These are phyloP conservation scores for Ophioninae sp. DNA, from an alignment of 2,888 invertebrate species.

Conservation along the genomic window DNA sequence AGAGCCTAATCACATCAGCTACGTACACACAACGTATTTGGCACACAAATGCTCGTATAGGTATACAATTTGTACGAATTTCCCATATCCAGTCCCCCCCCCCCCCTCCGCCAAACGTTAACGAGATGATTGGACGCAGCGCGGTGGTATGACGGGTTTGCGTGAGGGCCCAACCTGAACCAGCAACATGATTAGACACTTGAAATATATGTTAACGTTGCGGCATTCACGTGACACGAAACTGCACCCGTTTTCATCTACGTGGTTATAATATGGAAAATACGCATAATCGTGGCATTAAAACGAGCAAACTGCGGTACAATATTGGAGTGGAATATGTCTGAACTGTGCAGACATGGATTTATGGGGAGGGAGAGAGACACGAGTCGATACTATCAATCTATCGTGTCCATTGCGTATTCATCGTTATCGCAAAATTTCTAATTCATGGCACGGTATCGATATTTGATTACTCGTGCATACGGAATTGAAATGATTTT, in stretches of 20 bases:
- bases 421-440: neutral
- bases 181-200: slow-evolving; percentile 51
- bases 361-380: neutral
- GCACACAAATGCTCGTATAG: neutral
- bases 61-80: slow-evolving; percentile 36
- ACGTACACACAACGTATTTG: slow-evolving; percentile 31
- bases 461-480: neutral
- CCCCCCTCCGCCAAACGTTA: slow-evolving; percentile 27
- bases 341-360: slow-evolving; percentile 6
- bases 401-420: slow-evolving; percentile 12
- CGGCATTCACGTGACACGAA: slow-evolving; percentile 43
- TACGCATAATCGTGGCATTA: slow-evolving; percentile 17
- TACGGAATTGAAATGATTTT: neutral
- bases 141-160: slow-evolving; percentile 43
- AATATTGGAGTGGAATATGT: neutral
- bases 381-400: neutral
- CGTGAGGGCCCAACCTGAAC: slow-evolving; percentile 38
- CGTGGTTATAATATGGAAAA: slow-evolving; percentile 52
- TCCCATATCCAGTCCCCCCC: slow-evolving; percentile 48
- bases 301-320: slow-evolving; percentile 2
- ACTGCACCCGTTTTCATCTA: slow-evolving; percentile 36
- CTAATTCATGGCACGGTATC: slow-evolving; percentile 20
- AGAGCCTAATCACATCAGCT: slow-evolving; percentile 48
- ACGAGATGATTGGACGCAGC: slow-evolving; percentile 56
- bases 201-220: slow-evolving; percentile 51